Evolutionary conservation across 2,888 invertebrate species (phyloP), one percentile per base, ranked within the genome.

Genomic region (Bugula neritina): DNA sequence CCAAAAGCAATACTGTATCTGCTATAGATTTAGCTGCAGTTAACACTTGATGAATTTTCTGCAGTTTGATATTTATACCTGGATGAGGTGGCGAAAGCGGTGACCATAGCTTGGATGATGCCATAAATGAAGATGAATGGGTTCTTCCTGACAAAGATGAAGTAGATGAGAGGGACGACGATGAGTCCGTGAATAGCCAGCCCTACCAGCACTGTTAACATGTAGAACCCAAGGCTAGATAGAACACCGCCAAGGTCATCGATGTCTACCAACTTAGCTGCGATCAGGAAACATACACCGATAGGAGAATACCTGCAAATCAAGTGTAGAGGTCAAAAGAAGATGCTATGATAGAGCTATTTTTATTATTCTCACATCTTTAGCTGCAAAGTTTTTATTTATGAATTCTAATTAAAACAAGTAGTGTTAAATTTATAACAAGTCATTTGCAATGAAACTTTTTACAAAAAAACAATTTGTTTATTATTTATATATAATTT

Each of bases 41-140:
- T n/a, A n/a, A n/a, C n/a, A n/a, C n/a, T n/a, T n/a, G n/a, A n/a
- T n/a, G n/a, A n/a, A n/a, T n/a, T n/a, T n/a, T n/a, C n/a, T n/a
- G n/a, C n/a, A n/a, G n/a, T n/a, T n/a, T n/a, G n/a, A n/a, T n/a
- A n/a, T n/a, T n/a, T n/a, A 70, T 58, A 85, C 85, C 92, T 92
- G 54, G 95, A 96, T 35, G 95, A 93, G 35, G 97, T 97, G 77
- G 95, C 96, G 83, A 97, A 97, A 63, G 96, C 96, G 0, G 96
- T 97, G 1, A 93, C 92, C 85, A 95, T 87, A 29, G 96, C 95
- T 71, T 81, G 81, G 1, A 79, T 76, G 34, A 81, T 80, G 17
- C 82, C 81, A 54, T 77, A 78, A 27, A 81, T 80, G 71, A 79
- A 82, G 70, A 74, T 78, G 74, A 82, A 82, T 1, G 82, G 82